phyloP scores from a whole-genome alignment of 37 sponge, comb jelly and placozoan genomes.

The Petrosia ficiformis region DNA sequence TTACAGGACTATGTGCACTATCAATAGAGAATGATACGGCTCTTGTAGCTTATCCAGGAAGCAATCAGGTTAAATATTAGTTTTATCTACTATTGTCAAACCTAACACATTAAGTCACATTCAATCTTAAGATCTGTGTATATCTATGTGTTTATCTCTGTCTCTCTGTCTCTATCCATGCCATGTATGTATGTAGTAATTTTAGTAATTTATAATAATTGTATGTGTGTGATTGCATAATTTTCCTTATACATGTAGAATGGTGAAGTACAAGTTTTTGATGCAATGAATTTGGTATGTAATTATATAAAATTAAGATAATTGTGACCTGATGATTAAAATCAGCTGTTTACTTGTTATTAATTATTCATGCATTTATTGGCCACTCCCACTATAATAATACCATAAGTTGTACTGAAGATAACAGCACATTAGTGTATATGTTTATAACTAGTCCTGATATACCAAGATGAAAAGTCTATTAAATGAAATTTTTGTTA shows the following conservation, averaged over 20 bases:
- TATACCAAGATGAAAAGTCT: too few relatives aligned
- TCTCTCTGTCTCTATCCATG: not conserved
- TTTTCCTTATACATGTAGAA: constrained; percentile 27
- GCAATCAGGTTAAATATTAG: constrained; percentile 60
- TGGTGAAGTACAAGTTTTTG: constrained; percentile 96
- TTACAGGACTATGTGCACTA: constrained; percentile 82
- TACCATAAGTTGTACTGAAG: too few relatives aligned
- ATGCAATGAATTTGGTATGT: constrained; percentile 84
- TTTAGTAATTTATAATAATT: not conserved
- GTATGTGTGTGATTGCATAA: not conserved
- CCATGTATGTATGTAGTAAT: not conserved
- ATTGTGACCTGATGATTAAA: too few relatives aligned
- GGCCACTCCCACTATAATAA: too few relatives aligned
- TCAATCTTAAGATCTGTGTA: too few relatives aligned
- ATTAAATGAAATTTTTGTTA: too few relatives aligned
- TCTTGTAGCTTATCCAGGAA: constrained; percentile 90
- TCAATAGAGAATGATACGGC: constrained; percentile 72
- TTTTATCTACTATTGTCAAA: not conserved
- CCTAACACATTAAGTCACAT: too few relatives aligned
- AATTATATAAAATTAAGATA: constrained; percentile 31
- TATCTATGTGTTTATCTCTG: too few relatives aligned
- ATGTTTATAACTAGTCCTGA: too few relatives aligned
- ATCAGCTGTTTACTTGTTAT: too few relatives aligned
- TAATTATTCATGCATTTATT: too few relatives aligned
- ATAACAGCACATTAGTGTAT: too few relatives aligned